Conservation (phyloP, 2,113 vertebrate species). For the Psephotus haematonotus region DNA sequence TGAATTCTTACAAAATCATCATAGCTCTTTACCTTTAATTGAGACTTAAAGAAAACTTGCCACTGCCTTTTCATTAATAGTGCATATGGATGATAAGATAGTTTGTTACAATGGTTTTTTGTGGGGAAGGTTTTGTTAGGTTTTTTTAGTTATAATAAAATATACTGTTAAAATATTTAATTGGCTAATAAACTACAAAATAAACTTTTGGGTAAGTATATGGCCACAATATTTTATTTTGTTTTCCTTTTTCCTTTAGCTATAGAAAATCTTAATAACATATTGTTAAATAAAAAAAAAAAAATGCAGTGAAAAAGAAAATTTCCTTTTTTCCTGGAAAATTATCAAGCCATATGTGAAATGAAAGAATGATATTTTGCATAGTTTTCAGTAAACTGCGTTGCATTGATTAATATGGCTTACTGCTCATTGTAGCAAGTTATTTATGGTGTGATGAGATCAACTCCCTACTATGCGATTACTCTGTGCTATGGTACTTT, state of each 20-base stretch:
- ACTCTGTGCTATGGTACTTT: background rate
- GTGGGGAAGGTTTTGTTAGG: accelerated
- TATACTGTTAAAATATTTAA: background rate
- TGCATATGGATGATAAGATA: background rate
- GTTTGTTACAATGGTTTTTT: background rate
- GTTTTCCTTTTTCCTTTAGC: background rate
- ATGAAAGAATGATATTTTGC: background rate
- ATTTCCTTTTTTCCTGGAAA: background rate
- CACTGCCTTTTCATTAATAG: background rate
- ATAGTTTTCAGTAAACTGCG: background rate
- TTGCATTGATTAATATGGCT: background rate
- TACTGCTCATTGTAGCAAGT: background rate
- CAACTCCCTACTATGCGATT: background rate
- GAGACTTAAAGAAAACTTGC: background rate
- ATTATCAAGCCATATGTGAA: background rate
- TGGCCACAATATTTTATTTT: background rate
- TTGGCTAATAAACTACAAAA: background rate
- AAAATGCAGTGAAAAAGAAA: background rate
- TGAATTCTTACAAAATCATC: conserved; percentile 4
- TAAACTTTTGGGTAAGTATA: background rate
- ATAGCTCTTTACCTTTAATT: conserved; percentile 5
- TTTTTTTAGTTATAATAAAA: background rate
- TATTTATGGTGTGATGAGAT: background rate
- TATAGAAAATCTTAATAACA: background rate
- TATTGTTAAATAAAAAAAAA: background rate